A percentile compares a stretch with the other conserved stretches of the same genome.
phyloP scores from a whole-genome alignment of 2,797 vertebrate species.

The Lithobates pipiens region DNA sequence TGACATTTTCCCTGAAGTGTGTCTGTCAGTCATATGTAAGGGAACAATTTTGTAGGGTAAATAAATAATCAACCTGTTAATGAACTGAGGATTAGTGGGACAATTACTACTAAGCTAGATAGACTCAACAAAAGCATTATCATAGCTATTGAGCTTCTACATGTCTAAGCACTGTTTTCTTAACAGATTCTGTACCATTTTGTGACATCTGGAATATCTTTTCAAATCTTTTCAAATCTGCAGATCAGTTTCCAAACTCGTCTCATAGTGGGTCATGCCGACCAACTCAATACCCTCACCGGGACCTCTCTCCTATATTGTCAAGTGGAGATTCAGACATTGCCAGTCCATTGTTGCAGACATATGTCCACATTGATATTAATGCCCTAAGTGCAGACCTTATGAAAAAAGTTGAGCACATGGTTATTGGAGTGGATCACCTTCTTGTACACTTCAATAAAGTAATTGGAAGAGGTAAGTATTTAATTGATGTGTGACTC shows the following conservation, averaged over 20 bases:
- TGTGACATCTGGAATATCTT: background rate
- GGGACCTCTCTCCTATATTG: constrained; percentile 88
- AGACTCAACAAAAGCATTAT: no score
- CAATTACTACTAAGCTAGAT: no score
- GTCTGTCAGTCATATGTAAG: no score
- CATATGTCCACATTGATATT: constrained; percentile 90
- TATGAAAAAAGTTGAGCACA: constrained; percentile 93
- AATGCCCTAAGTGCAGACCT: constrained; percentile 91
- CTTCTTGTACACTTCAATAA: constrained; percentile 92
- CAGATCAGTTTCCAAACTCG: constrained; percentile 90
- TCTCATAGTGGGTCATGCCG: constrained; percentile 89
- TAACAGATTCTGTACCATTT: background rate
- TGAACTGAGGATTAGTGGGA: no score
- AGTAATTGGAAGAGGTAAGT: constrained; percentile 95
- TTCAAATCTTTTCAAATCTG: background rate
- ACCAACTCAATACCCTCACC: constrained; percentile 81
- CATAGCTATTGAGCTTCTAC: no score
- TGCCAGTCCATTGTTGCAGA: constrained; percentile 89
- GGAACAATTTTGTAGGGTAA: no score
- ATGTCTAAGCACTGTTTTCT: no score
- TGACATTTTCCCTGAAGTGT: no score
- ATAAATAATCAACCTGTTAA: no score
- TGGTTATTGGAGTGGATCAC: constrained; percentile 90
- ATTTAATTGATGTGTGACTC: constrained; percentile 32
- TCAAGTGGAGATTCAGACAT: constrained; percentile 88